Percentiles rank a stretch among this genome's conserved stretches.
Evolutionary conservation across 2,797 vertebrate genomes (phyloP).

Genomic region (Sternotherus odoratus): DNA sequence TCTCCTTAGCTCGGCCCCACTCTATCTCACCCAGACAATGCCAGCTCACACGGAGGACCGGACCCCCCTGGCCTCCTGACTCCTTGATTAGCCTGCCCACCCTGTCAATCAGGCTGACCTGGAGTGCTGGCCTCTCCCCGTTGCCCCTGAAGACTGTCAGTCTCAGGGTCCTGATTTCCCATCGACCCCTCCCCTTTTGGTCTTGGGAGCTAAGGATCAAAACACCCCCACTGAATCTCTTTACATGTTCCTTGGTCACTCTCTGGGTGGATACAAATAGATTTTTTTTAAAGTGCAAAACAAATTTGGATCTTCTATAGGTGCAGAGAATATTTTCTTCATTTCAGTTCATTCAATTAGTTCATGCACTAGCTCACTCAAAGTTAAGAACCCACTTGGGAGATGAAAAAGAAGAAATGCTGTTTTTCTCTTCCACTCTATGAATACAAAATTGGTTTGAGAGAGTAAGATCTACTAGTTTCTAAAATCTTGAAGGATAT

Average conservation of each 20-base stretch:
- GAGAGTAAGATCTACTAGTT: not conserved
- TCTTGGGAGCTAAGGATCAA: too few relatives aligned
- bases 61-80: too few relatives aligned
- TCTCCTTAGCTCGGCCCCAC: too few relatives aligned
- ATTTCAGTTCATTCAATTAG: not conserved
- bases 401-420: not conserved
- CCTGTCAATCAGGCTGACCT: too few relatives aligned
- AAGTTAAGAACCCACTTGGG: not conserved
- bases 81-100: too few relatives aligned
- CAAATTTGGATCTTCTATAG: not conserved
- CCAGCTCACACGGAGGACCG: too few relatives aligned
- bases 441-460: not conserved
- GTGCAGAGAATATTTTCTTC: not conserved
- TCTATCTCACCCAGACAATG: too few relatives aligned
- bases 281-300: not conserved
- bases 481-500: not conserved
- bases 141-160: too few relatives aligned
- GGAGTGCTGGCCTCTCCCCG: too few relatives aligned
- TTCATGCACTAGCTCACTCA: not conserved
- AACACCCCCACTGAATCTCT: too few relatives aligned
- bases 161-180: too few relatives aligned
- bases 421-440: not conserved
- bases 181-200: too few relatives aligned
- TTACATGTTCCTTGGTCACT: not conserved
- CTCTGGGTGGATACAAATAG: not conserved